Evolutionary conservation across 2,888 invertebrate species (phyloP).

Genomic region (Drosophila bunnanda): DNA sequence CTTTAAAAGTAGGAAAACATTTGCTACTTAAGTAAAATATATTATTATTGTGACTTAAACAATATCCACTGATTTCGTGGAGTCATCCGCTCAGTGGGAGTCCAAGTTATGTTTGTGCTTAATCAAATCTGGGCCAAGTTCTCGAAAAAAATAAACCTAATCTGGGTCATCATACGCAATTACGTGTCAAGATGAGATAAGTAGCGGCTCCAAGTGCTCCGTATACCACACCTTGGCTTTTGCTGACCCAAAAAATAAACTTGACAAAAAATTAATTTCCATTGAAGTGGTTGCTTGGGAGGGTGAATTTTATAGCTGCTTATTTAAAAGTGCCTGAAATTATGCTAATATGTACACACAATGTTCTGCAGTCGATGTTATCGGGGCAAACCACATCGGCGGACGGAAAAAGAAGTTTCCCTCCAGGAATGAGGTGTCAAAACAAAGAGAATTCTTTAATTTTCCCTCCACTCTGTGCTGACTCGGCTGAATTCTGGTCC

Average conservation of each 20-base stretch:
- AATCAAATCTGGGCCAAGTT: conserved; percentile 24
- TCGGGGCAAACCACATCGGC: conserved; percentile 16
- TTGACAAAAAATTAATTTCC: conserved; percentile 1
- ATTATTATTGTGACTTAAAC: background rate
- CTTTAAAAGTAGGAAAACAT: background rate
- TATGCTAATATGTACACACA: conserved; percentile 37
- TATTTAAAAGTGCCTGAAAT: conserved; percentile 39
- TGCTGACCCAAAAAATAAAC: conserved; percentile 29
- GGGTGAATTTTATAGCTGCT: conserved; percentile 29
- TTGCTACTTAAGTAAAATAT: background rate
- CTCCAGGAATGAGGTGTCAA: conserved; percentile 70
- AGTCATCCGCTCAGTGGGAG: background rate
- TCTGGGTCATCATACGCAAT: conserved; percentile 33
- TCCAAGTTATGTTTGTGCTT: conserved; percentile 11
- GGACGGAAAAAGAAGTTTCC: conserved; percentile 12
- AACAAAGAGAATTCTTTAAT: conserved; percentile 71
- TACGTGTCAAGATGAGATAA: conserved; percentile 25
- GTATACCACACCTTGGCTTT: background rate
- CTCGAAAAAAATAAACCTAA: background rate
- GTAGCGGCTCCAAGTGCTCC: conserved; percentile 1
- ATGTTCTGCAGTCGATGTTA: conserved; percentile 27
- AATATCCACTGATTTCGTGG: conserved; percentile 18
- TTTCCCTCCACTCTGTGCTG: conserved; percentile 48
- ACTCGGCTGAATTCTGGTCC: conserved; percentile 58
- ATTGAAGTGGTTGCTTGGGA: conserved; percentile 2